Evolutionary conservation across 2,888 invertebrate species (phyloP), one percentile per base, ranked within the genome.

Genomic region (Odontocolon sp.): DNA sequence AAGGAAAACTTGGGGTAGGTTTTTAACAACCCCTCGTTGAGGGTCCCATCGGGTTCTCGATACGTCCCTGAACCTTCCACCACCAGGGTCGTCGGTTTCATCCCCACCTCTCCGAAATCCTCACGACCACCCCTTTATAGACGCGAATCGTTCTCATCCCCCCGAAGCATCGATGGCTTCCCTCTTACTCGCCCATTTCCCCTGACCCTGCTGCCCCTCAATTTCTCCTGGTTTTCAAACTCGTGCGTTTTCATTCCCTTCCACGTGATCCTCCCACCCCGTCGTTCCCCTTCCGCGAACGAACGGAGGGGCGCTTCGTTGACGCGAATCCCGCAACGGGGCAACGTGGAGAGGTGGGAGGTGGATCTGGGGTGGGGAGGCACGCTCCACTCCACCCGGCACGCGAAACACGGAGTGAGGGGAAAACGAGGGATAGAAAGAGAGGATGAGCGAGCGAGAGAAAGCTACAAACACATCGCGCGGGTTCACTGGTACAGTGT

Each of bases 401-500:
- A 69, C 64, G 42, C 52, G 59, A 40, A 42, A 63, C 31, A 63
- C 18, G 56, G n/a, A 18, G 52, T 33, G 54, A 21, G 54, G 63
- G 61, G 61, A 47, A 42, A 54, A 21, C 57, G n/a, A 42, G 33
- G 70, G 61, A 50, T 33, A 74, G 72, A 82, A 77, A 80, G 78
- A 70, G 61, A 74, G 42, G 40, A 38, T 61, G 78, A 31, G 14
- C 31, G 72, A 72, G 66, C 16, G 76, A 70, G 80, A 59, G 33
- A 63, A 61, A 64, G 66, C 67, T 77, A 72, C 72, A 77, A 67
- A 81, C 81, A 70, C 82, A 72, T 69, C 82, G 78, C 81, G 79
- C 85, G 88, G 87, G 89, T 89, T 89, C 88, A 89, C 88, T 89
- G 87, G 88, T 88, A 89, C 88, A 89, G 84, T 88, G 88, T 89